Percentiles rank a stretch among this genome's conserved stretches.
phyloP scores from a whole-genome alignment of 1,140 invertebrate species.

The Drosophila persimilis region DNA sequence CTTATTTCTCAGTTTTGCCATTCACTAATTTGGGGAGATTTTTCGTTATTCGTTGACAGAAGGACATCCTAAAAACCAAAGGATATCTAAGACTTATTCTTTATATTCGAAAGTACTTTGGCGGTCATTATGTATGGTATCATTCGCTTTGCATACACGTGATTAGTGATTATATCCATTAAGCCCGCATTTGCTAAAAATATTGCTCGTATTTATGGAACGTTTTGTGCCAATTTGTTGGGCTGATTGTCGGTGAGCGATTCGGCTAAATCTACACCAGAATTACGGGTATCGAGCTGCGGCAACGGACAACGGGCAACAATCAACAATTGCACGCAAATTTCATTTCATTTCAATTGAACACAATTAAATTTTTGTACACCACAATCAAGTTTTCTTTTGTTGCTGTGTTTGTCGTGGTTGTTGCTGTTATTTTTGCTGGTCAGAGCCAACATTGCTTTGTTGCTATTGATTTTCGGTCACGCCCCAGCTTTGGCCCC shows the following conservation, averaged over 20 bases:
- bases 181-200: constrained; percentile 54
- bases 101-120: too few species aligned
- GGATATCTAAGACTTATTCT: too few species aligned
- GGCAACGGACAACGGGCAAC: constrained; percentile 14
- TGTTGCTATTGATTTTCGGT: constrained; percentile 56
- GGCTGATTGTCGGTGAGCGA: constrained; percentile 18
- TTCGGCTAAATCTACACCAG: constrained; percentile 24
- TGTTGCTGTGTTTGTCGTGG: constrained; percentile 45
- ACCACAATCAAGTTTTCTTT: constrained; percentile 54
- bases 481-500: constrained; percentile 24
- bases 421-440: constrained; percentile 28
- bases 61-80: too few species aligned
- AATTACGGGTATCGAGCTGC: constrained; percentile 1
- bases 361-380: constrained; percentile 69
- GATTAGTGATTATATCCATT: constrained; percentile 11
- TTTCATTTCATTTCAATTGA: constrained; percentile 61
- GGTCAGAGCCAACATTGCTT: constrained; percentile 21
- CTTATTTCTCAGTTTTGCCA: too few species aligned
- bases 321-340: constrained; percentile 33
- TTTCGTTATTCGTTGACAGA: too few species aligned
- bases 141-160: neutral
- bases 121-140: neutral
- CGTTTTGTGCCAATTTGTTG: constrained; percentile 53
- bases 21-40: too few species aligned
- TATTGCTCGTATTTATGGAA: constrained; percentile 45